Conservation (phyloP, 2,113 vertebrate species). For the Balaeniceps rex region DNA sequence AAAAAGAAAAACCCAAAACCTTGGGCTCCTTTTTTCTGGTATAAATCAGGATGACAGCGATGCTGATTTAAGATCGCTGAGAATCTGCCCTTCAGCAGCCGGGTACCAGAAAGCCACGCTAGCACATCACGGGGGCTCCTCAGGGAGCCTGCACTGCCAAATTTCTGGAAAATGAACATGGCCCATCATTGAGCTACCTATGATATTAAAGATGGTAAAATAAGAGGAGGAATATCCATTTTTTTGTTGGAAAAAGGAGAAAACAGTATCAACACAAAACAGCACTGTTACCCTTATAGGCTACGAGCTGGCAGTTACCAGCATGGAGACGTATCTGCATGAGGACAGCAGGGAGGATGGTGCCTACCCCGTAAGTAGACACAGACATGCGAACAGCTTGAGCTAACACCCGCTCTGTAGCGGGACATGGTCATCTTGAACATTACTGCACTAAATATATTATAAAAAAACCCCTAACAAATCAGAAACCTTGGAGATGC, state of each 20-base stretch:
- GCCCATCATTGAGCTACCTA: background rate
- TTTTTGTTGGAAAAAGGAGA: background rate
- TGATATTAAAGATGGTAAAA: background rate
- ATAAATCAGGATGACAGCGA: background rate
- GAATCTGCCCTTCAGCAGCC: background rate
- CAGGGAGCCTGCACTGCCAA: background rate
- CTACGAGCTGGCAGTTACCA: no score
- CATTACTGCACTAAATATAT: background rate
- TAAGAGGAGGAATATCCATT: background rate
- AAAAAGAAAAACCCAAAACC: background rate
- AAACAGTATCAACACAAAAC: background rate
- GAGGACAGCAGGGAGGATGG: background rate
- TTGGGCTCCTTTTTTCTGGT: background rate
- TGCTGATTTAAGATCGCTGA: background rate
- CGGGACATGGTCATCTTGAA: background rate
- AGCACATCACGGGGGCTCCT: background rate
- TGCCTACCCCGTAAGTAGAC: background rate
- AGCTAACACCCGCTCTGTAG: background rate
- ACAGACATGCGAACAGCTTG: background rate
- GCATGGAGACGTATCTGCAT: background rate
- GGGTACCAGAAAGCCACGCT: background rate
- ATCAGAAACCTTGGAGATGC: background rate
- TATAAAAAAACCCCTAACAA: background rate
- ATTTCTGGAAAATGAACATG: rapidly evolving
- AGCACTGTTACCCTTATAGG: rapidly evolving